A percentile compares a stretch with the other conserved stretches of the same genome.
Conservation (phyloP, 2,113 vertebrate species). For the Cynoglossus semilaevis region DNA sequence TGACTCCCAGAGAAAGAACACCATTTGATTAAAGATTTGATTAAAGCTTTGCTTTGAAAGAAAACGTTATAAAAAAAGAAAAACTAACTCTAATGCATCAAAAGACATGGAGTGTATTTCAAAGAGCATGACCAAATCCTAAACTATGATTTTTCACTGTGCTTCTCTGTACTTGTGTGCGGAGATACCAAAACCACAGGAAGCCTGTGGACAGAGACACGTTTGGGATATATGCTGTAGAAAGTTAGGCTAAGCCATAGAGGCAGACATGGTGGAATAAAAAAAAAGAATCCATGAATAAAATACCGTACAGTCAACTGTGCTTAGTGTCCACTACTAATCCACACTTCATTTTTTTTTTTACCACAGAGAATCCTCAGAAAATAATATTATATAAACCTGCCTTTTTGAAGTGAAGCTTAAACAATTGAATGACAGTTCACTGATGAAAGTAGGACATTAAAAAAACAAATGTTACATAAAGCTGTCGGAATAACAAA, state of each 20-base stretch:
- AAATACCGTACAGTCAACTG: neutral
- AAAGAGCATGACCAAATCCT: neutral
- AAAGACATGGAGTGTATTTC: neutral
- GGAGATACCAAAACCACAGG: neutral
- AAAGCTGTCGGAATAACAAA: conserved; percentile 31
- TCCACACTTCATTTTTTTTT: too few species aligned
- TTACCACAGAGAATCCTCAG: too few species aligned
- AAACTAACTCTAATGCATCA: too few species aligned
- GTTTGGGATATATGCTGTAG: conserved; percentile 2
- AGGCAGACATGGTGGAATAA: conserved; percentile 23
- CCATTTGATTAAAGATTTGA: neutral
- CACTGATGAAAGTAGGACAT: conserved; percentile 19
- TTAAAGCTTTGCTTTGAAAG: neutral
- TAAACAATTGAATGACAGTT: neutral
- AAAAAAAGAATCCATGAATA: conserved; percentile 4
- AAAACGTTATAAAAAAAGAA: neutral
- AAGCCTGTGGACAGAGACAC: conserved; percentile 4
- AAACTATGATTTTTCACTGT: neutral
- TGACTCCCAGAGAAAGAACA: neutral
- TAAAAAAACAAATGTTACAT: conserved; percentile 43
- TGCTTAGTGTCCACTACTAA: neutral
- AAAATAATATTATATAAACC: too few species aligned
- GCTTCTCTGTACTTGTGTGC: neutral
- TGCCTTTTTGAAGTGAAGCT: too few species aligned
- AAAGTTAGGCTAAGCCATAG: conserved; percentile 47